Percentiles rank a stretch among this genome's conserved stretches.
phyloP scores from a whole-genome alignment of 2,888 invertebrate species.

The Vandiemenella viatica region DNA sequence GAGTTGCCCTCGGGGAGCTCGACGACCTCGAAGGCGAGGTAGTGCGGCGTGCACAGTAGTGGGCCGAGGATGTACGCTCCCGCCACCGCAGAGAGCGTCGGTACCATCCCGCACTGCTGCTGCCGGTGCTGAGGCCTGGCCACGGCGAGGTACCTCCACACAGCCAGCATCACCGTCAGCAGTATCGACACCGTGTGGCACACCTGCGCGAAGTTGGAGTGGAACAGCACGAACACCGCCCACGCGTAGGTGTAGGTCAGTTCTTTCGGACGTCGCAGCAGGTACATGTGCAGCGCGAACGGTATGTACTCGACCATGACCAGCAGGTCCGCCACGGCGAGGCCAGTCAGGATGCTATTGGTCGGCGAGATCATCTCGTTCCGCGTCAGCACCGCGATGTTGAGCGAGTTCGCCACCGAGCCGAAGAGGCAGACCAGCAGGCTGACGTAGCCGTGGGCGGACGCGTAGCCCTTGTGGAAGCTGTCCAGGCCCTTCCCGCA shows the following conservation, averaged over 20 bases:
- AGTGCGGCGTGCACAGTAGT: constrained; percentile 71
- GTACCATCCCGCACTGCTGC: constrained; percentile 59
- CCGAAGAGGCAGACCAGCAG: constrained; percentile 75
- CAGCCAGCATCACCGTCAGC: constrained; percentile 61
- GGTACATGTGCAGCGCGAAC: constrained; percentile 51
- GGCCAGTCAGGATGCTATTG: constrained; percentile 67
- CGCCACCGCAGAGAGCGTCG: constrained; percentile 59
- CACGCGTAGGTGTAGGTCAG: constrained; percentile 47
- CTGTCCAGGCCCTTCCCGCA: constrained; percentile 41
- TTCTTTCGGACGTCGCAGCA: constrained; percentile 36
- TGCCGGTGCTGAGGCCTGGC: constrained; percentile 58
- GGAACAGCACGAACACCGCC: constrained; percentile 75
- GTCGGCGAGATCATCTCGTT: constrained; percentile 72
- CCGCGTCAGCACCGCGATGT: constrained; percentile 72
- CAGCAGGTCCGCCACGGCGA: constrained; percentile 78
- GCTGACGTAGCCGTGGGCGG: constrained; percentile 67
- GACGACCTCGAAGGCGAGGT: constrained; percentile 59
- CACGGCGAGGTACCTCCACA: constrained; percentile 75
- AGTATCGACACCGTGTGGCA: constrained; percentile 74
- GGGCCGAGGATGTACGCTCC: constrained; percentile 71
- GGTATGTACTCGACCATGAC: constrained; percentile 80
- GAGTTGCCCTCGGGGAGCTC: constrained; percentile 6
- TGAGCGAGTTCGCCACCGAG: constrained; percentile 69
- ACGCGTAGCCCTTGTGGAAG: constrained; percentile 46
- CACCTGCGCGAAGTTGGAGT: constrained; percentile 69